Conservation (phyloP, 2,113 vertebrate genomes). For the Halichoerus grypus region DNA sequence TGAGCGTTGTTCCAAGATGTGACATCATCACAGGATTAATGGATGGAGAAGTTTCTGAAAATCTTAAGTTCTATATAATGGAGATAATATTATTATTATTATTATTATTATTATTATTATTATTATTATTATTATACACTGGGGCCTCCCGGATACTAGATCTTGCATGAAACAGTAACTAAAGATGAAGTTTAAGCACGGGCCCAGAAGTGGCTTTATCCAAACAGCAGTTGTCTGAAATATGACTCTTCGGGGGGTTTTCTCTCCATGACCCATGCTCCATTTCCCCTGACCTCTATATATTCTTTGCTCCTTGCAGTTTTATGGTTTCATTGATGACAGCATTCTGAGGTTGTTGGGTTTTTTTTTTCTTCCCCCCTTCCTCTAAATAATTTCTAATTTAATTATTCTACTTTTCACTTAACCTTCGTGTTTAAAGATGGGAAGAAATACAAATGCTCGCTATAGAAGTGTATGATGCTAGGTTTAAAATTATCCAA, state of each 20-base stretch:
- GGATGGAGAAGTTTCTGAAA: not conserved
- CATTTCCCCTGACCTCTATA: constrained; percentile 22
- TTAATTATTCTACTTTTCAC: constrained; percentile 53
- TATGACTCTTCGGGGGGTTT: constrained; percentile 24
- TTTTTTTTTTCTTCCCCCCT: not conserved
- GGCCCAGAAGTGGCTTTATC: not conserved
- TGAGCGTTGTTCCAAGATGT: not conserved
- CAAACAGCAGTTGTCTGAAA: constrained; percentile 40
- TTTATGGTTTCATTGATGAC: constrained; percentile 65
- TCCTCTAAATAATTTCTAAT: constrained; percentile 60
- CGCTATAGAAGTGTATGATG: not conserved
- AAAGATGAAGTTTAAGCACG: not conserved
- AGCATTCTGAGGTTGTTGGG: not conserved
- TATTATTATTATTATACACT: not conserved
- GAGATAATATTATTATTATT: not conserved
- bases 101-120: not conserved
- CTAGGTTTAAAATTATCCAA: not conserved
- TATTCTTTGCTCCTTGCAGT: constrained; percentile 29
- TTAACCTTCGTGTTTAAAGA: not conserved
- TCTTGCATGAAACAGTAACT: not conserved
- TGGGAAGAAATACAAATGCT: constrained; percentile 3
- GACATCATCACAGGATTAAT: not conserved
- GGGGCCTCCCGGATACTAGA: not conserved
- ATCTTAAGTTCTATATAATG: not conserved
- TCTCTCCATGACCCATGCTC: not conserved